Evolutionary conservation across 2,113 vertebrate species (phyloP).

Genomic region (Melierax canorus): DNA sequence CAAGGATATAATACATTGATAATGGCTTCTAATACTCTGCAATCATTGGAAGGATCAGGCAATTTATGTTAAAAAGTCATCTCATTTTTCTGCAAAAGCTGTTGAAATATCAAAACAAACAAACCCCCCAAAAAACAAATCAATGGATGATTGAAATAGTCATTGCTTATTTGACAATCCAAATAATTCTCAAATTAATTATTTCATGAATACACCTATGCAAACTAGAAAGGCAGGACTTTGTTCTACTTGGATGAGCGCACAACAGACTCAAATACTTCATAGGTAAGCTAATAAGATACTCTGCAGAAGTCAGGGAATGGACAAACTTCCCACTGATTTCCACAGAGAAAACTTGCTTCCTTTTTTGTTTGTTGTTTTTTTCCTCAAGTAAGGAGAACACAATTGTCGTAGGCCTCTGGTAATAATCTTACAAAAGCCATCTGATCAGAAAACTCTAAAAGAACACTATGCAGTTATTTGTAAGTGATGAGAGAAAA

Average conservation of each 20-base stretch:
- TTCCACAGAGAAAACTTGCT: neutral
- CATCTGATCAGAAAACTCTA: neutral
- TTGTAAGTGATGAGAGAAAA: neutral
- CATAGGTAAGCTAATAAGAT: neutral
- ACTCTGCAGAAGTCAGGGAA: neutral
- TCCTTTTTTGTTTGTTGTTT: neutral
- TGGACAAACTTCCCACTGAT: neutral
- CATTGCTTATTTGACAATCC: neutral
- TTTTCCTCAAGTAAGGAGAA: neutral
- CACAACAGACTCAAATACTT: neutral
- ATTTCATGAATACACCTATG: neutral
- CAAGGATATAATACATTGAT: neutral
- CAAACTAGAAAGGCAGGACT: neutral
- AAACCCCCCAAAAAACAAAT: fast-evolving
- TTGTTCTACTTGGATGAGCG: neutral
- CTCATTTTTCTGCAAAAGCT: neutral
- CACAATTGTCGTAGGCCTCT: neutral
- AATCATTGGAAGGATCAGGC: neutral
- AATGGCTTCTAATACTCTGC: neutral
- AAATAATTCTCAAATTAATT: neutral
- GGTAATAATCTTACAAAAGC: neutral
- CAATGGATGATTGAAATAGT: neutral
- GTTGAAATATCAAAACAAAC: neutral
- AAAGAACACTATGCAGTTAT: neutral
- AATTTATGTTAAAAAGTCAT: neutral